Base-by-base conservation (phyloP, 1,140 invertebrate genomes). In the Theocolax elegans region DNA sequence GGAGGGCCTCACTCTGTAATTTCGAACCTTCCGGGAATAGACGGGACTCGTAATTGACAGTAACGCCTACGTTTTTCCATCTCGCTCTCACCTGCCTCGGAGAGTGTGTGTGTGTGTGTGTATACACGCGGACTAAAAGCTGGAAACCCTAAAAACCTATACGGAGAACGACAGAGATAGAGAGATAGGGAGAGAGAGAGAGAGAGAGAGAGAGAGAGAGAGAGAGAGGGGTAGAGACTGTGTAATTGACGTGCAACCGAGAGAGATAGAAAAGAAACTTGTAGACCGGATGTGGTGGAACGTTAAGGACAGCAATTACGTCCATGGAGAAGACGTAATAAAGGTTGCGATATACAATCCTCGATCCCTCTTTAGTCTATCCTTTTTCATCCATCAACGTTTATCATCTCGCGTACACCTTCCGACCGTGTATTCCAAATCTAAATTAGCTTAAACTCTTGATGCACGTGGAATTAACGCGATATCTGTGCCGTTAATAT, bases 1-100 rank as follows among this genome's bases (percentile, higher is more conserved):
- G 29, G 31, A 35, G 31, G 23, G 9, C 40, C 29, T 62, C 69
- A 67, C 72, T 74, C 74, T 79, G 73, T 79, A 80, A 79, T 80
- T 80, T 79, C 40, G 76, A 77, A 65, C 77, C 78, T 81, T 81
- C 79, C 77, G 78, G 78, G 79, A 81, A 81, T 78, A 76, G 79
- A 76, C 74, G 71, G 77, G 76, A 75, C 77, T 77, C 76, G 78
- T 80, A 80, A 80, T 80, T 80, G 79, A 79, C 75, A 80, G 76
- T 76, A 77, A 76, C 76, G 77, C 76, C 76, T 76, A 75, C 72
- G 74, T 77, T 59, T 72, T 75, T 59, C 54, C 42, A 46, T 65
- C 64, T 58, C 64, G 59, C 12, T 56, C 54, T 67, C 56, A 59
- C 66, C 54, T 67, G 64, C 49, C 66, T 38, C 59, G 64, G 59